Evolutionary conservation across 2,888 invertebrate genomes (phyloP).

Genomic region (Amitus sp.): DNA sequence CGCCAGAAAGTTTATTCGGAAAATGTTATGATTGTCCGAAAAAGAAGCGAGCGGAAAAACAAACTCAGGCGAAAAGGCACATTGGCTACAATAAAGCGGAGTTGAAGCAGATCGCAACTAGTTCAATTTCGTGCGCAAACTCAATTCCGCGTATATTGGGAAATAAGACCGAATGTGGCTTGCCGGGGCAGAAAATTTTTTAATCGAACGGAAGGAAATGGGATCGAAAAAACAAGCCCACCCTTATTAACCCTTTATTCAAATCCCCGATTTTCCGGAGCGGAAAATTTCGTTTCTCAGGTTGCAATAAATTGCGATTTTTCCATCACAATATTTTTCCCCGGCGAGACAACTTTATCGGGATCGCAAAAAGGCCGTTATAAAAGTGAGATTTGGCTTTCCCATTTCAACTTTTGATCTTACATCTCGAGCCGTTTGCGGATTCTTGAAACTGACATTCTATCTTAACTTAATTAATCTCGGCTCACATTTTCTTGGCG

Average conservation of each 20-base stretch:
- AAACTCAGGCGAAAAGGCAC: too few relatives aligned
- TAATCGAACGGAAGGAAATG: not conserved
- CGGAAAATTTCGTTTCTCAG: slow-evolving; percentile 21
- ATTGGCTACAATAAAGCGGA: too few relatives aligned
- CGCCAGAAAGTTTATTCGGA: too few relatives aligned
- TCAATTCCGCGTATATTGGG: slow-evolving; percentile 20
- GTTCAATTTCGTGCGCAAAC: slow-evolving; percentile 26
- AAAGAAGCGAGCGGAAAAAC: too few relatives aligned
- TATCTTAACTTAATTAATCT: slow-evolving; percentile 10
- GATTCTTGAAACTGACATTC: slow-evolving; percentile 24
- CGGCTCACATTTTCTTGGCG: not conserved
- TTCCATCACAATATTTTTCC: slow-evolving; percentile 1
- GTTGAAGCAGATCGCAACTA: too few relatives aligned
- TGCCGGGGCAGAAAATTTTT: slow-evolving; percentile 1
- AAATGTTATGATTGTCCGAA: too few relatives aligned
- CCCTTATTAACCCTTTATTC: slow-evolving; percentile 5
- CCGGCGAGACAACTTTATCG: slow-evolving; percentile 2
- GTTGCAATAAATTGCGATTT: slow-evolving; percentile 21
- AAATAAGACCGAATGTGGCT: slow-evolving; percentile 3
- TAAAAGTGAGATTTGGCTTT: not conserved
- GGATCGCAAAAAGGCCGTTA: slow-evolving; percentile 2
- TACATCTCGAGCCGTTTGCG: slow-evolving; percentile 19
- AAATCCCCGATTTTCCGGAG: slow-evolving; percentile 11
- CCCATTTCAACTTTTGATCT: slow-evolving; percentile 15
- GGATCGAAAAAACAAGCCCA: not conserved